These are phyloP conservation scores for Luffia ferchaultella DNA, from an alignment of 2,888 invertebrate species.

Conservation along the genomic window DNA sequence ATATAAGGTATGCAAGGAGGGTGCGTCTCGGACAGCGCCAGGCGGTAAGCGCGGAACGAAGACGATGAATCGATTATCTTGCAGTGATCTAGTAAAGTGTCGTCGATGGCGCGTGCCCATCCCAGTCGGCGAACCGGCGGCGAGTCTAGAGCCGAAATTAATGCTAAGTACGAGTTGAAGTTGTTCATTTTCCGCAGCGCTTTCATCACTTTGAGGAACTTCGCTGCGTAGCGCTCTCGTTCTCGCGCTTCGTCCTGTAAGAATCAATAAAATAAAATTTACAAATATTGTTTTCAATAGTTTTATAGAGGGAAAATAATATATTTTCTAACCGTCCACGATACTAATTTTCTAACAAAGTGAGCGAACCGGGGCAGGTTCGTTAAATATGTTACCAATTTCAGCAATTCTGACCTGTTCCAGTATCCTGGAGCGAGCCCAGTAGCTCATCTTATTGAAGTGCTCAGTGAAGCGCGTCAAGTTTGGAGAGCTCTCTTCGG, in stretches of 20 bases:
- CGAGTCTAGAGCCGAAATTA: conserved; percentile 95
- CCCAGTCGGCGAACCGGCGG: conserved; percentile 93
- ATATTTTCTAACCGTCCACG: too few species aligned
- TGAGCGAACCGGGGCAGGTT: too few species aligned
- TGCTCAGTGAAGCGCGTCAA: conserved; percentile 97
- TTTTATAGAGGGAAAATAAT: too few species aligned
- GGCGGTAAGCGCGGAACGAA: conserved; percentile 96
- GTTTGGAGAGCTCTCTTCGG: conserved; percentile 96
- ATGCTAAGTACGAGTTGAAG: conserved; percentile 97
- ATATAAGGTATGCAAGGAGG: conserved; percentile 99
- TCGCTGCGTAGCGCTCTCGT: conserved; percentile 91
- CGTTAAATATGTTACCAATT: too few species aligned
- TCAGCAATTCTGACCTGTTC: conserved; percentile 75
- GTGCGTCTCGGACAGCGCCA: conserved; percentile 91
- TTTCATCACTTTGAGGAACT: conserved; percentile 98
- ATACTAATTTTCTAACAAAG: too few species aligned
- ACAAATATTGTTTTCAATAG: too few species aligned
- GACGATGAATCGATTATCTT: conserved; percentile 97
- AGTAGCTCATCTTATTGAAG: conserved; percentile 99
- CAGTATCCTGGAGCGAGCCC: conserved; percentile 94
- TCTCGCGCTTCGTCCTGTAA: conserved; percentile 85
- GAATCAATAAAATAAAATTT: too few species aligned
- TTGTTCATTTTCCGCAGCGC: conserved; percentile 96
- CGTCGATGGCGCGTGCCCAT: conserved; percentile 91
- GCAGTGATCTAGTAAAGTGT: conserved; percentile 93